Percentiles rank a stretch among this genome's conserved stretches.
Conservation (phyloP, 2,888 invertebrate species). For the Synergus laeviventris region DNA sequence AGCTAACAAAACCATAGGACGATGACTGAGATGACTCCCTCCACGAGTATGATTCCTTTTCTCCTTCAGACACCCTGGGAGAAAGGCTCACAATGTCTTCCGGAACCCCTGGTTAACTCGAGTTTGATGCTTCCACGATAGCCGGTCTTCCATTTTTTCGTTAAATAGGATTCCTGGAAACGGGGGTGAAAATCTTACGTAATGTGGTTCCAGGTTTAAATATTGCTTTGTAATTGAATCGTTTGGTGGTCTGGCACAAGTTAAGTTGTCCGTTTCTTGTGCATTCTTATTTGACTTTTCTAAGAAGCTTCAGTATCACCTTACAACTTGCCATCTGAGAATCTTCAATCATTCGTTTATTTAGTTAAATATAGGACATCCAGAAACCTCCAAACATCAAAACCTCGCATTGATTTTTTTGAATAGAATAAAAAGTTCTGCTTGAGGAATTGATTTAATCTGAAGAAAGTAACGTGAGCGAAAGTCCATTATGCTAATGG, state of each 20-base stretch:
- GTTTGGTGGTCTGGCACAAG: conserved; percentile 25
- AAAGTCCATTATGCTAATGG: conserved; percentile 23
- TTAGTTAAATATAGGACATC: too few relatives aligned
- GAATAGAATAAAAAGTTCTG: background rate
- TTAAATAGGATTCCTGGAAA: conserved; percentile 4
- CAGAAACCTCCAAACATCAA: too few relatives aligned
- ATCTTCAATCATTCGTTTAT: too few relatives aligned
- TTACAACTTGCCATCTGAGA: background rate
- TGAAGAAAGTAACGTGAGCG: background rate
- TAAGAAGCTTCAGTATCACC: background rate
- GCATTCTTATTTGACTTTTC: background rate
- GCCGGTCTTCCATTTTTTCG: conserved; percentile 22
- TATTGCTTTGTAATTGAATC: conserved; percentile 37
- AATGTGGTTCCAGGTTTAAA: conserved; percentile 4
- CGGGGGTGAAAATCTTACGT: conserved; percentile 6
- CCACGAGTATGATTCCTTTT: conserved; percentile 12
- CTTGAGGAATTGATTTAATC: background rate
- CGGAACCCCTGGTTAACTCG: conserved; percentile 15
- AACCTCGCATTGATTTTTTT: too few relatives aligned
- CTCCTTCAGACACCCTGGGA: background rate
- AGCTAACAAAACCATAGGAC: background rate
- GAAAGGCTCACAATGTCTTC: conserved; percentile 11
- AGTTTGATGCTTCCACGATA: conserved; percentile 33
- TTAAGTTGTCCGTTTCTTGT: conserved; percentile 28
- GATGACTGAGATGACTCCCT: conserved; percentile 25